Percentiles rank a stretch among this genome's conserved stretches.
These are phyloP conservation scores for Paramisgurnus dabryanus DNA, from an alignment of 2,113 vertebrate genomes.

Conservation along the genomic window DNA sequence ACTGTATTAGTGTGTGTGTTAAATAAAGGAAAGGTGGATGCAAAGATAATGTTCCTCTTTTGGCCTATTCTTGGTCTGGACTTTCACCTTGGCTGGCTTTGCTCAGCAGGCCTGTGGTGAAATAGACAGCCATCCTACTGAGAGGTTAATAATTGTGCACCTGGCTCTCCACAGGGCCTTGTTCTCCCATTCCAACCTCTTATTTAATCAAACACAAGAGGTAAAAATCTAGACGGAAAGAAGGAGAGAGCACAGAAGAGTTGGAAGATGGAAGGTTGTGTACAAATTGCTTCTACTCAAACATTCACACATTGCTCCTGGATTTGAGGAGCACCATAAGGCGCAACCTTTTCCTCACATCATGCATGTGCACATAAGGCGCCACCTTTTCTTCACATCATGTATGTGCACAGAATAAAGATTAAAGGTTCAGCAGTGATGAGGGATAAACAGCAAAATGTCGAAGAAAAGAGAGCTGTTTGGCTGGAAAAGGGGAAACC, in stretches of 20 bases:
- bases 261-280: background rate
- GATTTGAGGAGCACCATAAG: too few species aligned
- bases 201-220: slow-evolving; percentile 73
- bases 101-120: slow-evolving; percentile 61
- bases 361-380: background rate
- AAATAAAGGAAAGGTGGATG: background rate
- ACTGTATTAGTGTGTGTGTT: slow-evolving; percentile 5
- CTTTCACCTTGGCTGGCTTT: slow-evolving; percentile 22
- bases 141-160: slow-evolving; percentile 73
- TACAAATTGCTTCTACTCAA: background rate
- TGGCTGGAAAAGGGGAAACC: slow-evolving; percentile 25
- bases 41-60: slow-evolving; percentile 23
- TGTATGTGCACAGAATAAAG: background rate
- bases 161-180: slow-evolving; percentile 61
- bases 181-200: slow-evolving; percentile 52
- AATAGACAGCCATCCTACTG: slow-evolving; percentile 60
- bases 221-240: background rate
- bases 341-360: too few species aligned
- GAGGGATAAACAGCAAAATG: background rate
- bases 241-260: background rate
- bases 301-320: too few species aligned
- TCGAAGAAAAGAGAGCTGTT: slow-evolving; percentile 29
- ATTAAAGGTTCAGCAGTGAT: background rate
- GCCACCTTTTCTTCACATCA: background rate
- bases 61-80: slow-evolving; percentile 27